These are phyloP conservation scores for human DNA, from an alignment of 2,113 vertebrate genomes.

Conservation along the genomic window DNA sequence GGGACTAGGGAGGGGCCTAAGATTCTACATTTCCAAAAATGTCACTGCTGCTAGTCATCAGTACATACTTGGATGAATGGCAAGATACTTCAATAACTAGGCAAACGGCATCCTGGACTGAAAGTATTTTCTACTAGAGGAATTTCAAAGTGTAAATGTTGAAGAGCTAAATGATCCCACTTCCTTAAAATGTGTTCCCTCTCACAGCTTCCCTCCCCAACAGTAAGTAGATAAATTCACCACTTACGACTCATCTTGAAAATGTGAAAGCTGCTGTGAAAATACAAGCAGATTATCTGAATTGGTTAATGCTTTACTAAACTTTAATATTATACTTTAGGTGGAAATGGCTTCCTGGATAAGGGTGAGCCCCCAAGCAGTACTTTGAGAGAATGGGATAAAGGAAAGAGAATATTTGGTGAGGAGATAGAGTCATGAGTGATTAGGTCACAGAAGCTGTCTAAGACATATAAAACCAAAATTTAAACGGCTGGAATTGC, in stretches of 20 bases:
- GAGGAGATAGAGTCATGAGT: neutral
- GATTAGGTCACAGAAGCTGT: neutral
- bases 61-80: neutral
- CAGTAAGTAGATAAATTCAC: neutral
- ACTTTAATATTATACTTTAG: neutral
- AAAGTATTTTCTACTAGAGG: neutral
- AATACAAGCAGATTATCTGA: neutral
- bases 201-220: neutral
- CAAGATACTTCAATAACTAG: neutral
- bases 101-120: neutral
- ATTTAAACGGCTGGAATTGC: neutral
- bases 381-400: neutral
- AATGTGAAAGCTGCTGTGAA: neutral
- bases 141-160: neutral
- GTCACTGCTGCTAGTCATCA: neutral
- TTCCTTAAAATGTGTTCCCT: neutral
- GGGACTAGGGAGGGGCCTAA: too few species aligned
- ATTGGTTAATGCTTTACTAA: slow-evolving; percentile 2
- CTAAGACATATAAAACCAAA: neutral
- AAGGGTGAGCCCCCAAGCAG: neutral
- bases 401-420: neutral
- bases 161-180: neutral
- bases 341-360: neutral
- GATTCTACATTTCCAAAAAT: neutral
- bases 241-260: neutral